Base-by-base conservation (phyloP, 1,140 invertebrate genomes). In the Himalopsyche phryganea region DNA sequence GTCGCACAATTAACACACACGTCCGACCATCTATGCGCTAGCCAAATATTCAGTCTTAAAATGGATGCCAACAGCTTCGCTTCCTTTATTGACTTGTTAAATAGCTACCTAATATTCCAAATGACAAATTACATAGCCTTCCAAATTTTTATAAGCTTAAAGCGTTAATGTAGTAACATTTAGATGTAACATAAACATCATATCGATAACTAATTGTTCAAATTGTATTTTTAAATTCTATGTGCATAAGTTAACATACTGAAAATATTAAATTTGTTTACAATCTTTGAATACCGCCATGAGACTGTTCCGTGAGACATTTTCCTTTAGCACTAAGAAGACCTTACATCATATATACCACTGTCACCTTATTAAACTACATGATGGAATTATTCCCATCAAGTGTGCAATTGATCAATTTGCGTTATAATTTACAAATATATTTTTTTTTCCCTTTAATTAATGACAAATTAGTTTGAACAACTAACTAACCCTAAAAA, bases 31-130 rank as follows among this genome's bases (percentile, higher is more conserved):
- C 55, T 46, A 50, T 52, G 60, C 60, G 49, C 55, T 62, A 62
- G 49, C 55, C 54, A 62, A 58, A 58, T 44, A 58, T 53, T 62
- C 60, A 62, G 60, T 62, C 60, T 62, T 62, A 54, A 62, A 62
- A 62, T 62, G 60, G 60, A 62, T 62, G 50, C 60, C 60, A 50
- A 57, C 60, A 58, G 58, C 50, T 33, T 32, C 6, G 48, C 49
- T 47, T 58, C 54, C 45, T 58, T n/a, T 54, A 62, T 62, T 62
- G 60, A 62, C 60, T 62, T 50, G 44, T 50, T 41, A 50, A 50
- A 58, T 19, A 48, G 45, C 50, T 60, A 60, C 7, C 33, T 49
- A 19, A 59, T 28, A 19, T 48, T 47, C 32, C 18, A 50, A 48
- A 14, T 50, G 23, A 45, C 48, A 58, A 20, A 28, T 45, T 50